Conservation (phyloP, 2,113 vertebrate species). For the Ailuropoda melanoleuca region DNA sequence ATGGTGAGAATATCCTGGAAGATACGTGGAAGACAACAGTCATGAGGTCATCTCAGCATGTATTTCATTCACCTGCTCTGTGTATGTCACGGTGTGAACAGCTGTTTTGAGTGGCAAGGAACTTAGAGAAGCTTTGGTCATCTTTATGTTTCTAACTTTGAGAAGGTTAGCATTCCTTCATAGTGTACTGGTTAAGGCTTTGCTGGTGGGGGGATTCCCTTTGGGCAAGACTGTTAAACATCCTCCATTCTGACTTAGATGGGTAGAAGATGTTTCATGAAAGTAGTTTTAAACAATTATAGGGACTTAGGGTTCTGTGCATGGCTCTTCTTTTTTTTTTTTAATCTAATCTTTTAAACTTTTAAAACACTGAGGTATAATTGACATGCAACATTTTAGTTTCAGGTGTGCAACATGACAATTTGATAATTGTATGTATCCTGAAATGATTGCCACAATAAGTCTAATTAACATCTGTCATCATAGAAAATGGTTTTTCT, state of each 20-base stretch:
- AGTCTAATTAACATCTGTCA: neutral
- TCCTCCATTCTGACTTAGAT: neutral
- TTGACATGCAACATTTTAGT: neutral
- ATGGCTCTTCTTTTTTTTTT: constrained; percentile 2
- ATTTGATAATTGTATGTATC: neutral
- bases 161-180: neutral
- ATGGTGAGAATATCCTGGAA: neutral
- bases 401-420: neutral
- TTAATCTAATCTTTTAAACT: neutral
- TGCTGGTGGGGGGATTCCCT: neutral
- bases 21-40: neutral
- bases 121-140: neutral
- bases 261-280: neutral
- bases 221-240: neutral
- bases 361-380: neutral
- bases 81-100: neutral
- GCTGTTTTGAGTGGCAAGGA: neutral
- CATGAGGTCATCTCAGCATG: neutral
- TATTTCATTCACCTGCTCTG: neutral
- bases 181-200: neutral
- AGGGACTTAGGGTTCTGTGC: neutral
- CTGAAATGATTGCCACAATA: neutral
- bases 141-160: neutral
- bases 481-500: neutral
- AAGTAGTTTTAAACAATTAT: neutral